Evolutionary conservation across 92 coral and sea anemone species (phyloP), one percentile per base, ranked within the genome.

Genomic region (Galaxea fascicularis): DNA sequence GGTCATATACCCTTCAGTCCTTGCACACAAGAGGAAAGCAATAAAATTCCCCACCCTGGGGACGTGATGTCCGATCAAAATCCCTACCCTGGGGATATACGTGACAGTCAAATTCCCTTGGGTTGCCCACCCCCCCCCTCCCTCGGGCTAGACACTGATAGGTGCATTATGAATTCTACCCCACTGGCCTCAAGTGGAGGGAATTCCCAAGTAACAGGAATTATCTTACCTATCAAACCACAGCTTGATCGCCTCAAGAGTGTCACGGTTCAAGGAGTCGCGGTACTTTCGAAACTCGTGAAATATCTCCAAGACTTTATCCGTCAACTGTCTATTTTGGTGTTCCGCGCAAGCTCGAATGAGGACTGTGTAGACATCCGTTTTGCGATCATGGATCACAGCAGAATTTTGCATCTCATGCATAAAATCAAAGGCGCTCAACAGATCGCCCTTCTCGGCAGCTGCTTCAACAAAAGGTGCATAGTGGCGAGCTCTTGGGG

Each of bases 151-250:
- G n/a, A n/a, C n/a, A n/a, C n/a, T n/a, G n/a, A n/a, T n/a, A n/a
- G n/a, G n/a, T n/a, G n/a, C n/a, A n/a, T n/a, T n/a, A n/a, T n/a
- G n/a, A n/a, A n/a, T n/a, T n/a, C n/a, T n/a, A n/a, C n/a, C n/a
- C n/a, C n/a, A n/a, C n/a, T n/a, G n/a, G n/a, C n/a, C n/a, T n/a
- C n/a, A n/a, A n/a, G n/a, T n/a, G n/a, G n/a, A 35, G 41, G 6
- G 41, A 35, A 35, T 35, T 35, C 6, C 41, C 41, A 35, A 35
- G 41, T 35, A 35, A 31, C 25, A 26, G 12, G 30, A 15, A 0
- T 78, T 9, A 7, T 9, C 64, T 66, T 57, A 91, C 94, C 94
- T 82, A 22, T 67, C 76, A 84, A 91, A 91, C 92, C 92, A 91
- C 27, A 67, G 22, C 70, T 52, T 76, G 14, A 91, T 30, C 21